A percentile compares a stretch with the other conserved stretches of the same genome.
phyloP scores from a whole-genome alignment of 2,888 invertebrate genomes.

The Litoditis marina region DNA sequence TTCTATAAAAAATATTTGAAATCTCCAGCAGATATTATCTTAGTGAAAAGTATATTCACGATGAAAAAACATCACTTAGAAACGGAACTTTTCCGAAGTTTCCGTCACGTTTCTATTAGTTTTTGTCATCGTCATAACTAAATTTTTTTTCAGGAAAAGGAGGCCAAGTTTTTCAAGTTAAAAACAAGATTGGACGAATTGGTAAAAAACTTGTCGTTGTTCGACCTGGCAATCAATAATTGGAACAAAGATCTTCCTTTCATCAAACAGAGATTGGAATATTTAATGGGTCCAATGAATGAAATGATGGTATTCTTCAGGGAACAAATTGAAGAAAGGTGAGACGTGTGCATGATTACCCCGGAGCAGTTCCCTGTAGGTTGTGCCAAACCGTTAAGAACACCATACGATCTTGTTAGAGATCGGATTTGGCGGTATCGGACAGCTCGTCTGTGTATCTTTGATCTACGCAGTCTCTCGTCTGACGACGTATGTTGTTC shows the following conservation, averaged over 20 bases:
- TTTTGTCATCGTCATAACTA: not conserved
- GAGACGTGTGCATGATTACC: not conserved
- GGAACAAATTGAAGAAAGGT: slow-evolving; percentile 3
- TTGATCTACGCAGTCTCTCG: too few relatives aligned
- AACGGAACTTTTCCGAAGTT: too few relatives aligned
- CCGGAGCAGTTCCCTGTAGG: not conserved
- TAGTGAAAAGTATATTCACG: too few relatives aligned
- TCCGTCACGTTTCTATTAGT: too few relatives aligned
- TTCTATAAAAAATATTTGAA: too few relatives aligned
- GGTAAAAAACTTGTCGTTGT: not conserved
- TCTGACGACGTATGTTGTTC: too few relatives aligned
- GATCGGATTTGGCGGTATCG: too few relatives aligned
- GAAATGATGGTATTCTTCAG: not conserved
- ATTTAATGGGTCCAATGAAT: not conserved
- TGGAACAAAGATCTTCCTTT: not conserved
- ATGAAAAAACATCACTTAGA: too few relatives aligned
- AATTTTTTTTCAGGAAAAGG: slow-evolving; percentile 9
- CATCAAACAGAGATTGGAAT: not conserved
- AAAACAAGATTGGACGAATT: not conserved
- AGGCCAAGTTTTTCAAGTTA: slow-evolving; percentile 5
- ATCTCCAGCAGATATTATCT: too few relatives aligned
- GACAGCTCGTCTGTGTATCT: too few relatives aligned
- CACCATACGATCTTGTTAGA: too few relatives aligned
- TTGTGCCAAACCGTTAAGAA: not conserved
- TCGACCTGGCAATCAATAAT: slow-evolving; percentile 2